Evolutionary conservation across 2,113 vertebrate species (phyloP), one percentile per base, ranked within the genome.

Genomic region (Anhinga rufa): DNA sequence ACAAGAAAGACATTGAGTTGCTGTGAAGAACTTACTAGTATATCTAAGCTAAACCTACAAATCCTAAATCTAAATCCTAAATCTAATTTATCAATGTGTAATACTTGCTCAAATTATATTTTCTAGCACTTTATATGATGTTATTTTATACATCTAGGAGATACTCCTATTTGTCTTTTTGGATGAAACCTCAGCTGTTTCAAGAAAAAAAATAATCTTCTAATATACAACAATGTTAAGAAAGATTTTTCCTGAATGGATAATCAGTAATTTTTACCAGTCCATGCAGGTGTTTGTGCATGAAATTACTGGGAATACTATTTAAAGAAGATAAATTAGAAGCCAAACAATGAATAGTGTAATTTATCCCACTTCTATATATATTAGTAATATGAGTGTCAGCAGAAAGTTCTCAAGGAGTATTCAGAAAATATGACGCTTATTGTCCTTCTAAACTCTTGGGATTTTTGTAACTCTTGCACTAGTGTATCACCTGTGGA

Each of bases 401-500:
- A 64, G 12, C 10, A 84, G 24, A 77, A 68, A 84, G 22, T 18
- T 90, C 31, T 36, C 14, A 87, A 40, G 14, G 17, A 60, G 46
- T 28, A 22, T 32, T 51, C 25, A 60, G 65, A 68, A 84, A 81
- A 65, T 6, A 24, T 2, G 24, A 57, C 62, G 3, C 2, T 69
- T 14, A 49, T 17, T 86, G 9, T 60, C 19, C 5, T 9, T 64
- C 38, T 44, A 42, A 62, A 86, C 24, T 54, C 10, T 17, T 51
- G 1, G 0, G 12, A 36, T 58, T 61, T n/a, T 65, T 58, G 1
- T 11, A 52, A 0, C 34, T 54, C 36, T 48, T 13, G 4, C 17
- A 62, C 44, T 71, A 49, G 2, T 52, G 8, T 75, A 9, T 25
- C 55, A 61, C 20, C 28, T 62, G 5, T 52, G 24, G 24, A n/a